Conservation (phyloP, 1,140 invertebrate genomes). For the Zophobas atratus region DNA sequence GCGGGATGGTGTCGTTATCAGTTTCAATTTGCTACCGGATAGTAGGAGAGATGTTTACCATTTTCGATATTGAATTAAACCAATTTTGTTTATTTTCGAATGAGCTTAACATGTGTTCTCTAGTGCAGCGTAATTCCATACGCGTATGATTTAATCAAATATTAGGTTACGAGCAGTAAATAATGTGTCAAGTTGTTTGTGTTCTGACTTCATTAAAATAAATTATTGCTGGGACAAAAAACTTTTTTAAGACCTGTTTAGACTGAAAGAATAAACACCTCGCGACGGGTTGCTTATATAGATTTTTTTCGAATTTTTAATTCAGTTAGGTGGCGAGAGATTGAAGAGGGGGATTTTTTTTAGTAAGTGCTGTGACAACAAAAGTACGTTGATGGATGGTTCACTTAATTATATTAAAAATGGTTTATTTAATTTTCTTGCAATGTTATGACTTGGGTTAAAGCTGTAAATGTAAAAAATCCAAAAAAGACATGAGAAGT, state of each 20-base stretch:
- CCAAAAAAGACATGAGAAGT: no score
- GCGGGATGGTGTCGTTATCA: slow-evolving; percentile 24
- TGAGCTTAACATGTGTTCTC: slow-evolving; percentile 13
- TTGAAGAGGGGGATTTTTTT: no score
- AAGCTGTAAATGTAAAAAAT: no score
- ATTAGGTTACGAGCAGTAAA: slow-evolving; percentile 35
- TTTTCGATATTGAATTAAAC: slow-evolving; percentile 13
- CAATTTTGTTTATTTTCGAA: slow-evolving; percentile 30
- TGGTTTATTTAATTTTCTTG: no score
- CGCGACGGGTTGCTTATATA: not conserved
- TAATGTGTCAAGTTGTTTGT: slow-evolving; percentile 38
- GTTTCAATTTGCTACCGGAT: slow-evolving; percentile 26
- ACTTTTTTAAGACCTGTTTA: slow-evolving; percentile 3
- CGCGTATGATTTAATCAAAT: slow-evolving; percentile 36
- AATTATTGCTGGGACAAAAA: slow-evolving; percentile 5
- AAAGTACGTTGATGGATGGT: no score
- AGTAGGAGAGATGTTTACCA: slow-evolving; percentile 1
- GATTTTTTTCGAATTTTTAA: not conserved
- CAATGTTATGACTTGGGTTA: no score
- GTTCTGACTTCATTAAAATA: slow-evolving; percentile 25
- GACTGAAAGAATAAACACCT: not conserved
- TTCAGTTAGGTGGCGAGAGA: not conserved
- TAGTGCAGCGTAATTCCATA: slow-evolving; percentile 11
- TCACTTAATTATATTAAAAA: no score
- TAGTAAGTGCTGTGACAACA: no score